Evolutionary conservation across 1,140 invertebrate species (phyloP).

Genomic region (Harlomillsia oculata): DNA sequence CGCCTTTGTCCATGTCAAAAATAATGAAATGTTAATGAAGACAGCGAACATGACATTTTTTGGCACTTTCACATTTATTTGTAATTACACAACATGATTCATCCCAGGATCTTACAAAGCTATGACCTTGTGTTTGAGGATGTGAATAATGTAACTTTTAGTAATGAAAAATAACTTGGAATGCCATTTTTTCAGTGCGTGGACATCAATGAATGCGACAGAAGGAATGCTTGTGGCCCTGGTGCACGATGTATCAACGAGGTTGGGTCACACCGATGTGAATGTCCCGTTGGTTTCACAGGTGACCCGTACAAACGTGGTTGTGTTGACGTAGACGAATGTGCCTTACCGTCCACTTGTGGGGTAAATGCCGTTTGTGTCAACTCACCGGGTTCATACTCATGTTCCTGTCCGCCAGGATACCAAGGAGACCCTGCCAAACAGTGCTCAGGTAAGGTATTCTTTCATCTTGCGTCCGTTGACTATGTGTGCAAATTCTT

Average conservation of each 20-base stretch:
- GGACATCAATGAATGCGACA: constrained; percentile 72
- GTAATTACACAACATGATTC: no score
- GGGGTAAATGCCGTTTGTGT: constrained; percentile 67
- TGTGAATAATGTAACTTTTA: no score
- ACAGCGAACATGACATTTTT: no score
- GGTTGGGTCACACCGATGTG: constrained; percentile 42
- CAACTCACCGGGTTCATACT: constrained; percentile 73
- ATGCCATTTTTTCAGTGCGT: no score
- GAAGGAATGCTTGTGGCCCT: constrained; percentile 59
- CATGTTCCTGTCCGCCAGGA: constrained; percentile 64
- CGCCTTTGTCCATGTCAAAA: no score
- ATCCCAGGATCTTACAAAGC: no score
- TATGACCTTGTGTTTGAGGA: no score
- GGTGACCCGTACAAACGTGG: constrained; percentile 49
- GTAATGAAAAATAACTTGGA: no score
- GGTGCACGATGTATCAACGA: constrained; percentile 52
- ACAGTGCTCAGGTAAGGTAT: constrained; percentile 56
- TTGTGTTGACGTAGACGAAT: constrained; percentile 77
- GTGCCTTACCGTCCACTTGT: constrained; percentile 61
- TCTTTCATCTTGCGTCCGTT: neutral
- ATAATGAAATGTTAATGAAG: no score
- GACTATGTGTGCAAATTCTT: no score
- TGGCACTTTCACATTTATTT: no score
- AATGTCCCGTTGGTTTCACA: constrained; percentile 55
- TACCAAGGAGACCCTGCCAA: constrained; percentile 61